Percentiles rank a stretch among this genome's conserved stretches.
Conservation (phyloP, 1,140 invertebrate species). For the Zaprionus taronus region DNA sequence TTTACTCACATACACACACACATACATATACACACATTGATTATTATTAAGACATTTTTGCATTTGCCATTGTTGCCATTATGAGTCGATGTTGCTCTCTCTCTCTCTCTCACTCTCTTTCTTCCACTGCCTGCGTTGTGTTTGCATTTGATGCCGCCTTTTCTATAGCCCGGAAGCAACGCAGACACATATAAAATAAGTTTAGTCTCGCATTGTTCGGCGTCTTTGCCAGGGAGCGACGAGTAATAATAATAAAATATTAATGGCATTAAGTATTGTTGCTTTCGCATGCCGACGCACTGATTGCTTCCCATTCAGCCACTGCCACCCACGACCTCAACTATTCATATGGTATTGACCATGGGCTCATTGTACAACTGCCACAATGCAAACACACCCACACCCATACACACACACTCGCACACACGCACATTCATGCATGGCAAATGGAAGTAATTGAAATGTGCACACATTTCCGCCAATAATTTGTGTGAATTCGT, state of each 20-base stretch:
- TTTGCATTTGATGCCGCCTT: slow-evolving; percentile 59
- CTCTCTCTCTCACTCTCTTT: slow-evolving; percentile 21
- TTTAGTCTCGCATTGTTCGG: slow-evolving; percentile 62
- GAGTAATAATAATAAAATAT: slow-evolving; percentile 76
- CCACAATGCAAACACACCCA: slow-evolving; percentile 3
- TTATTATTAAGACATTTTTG: slow-evolving; percentile 17
- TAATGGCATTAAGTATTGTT: slow-evolving; percentile 74
- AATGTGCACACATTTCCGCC: slow-evolving; percentile 71
- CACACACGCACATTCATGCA: background rate
- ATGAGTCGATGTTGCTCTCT: slow-evolving; percentile 5
- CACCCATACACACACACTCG: slow-evolving; percentile 1
- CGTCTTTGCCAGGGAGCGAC: slow-evolving; percentile 58
- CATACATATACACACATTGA: slow-evolving; percentile 20
- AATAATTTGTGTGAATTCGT: slow-evolving; percentile 61
- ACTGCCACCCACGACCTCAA: slow-evolving; percentile 24
- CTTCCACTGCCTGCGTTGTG: slow-evolving; percentile 21
- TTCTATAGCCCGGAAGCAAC: slow-evolving; percentile 61
- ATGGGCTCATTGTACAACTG: background rate
- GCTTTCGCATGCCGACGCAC: slow-evolving; percentile 28
- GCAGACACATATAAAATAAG: slow-evolving; percentile 38
- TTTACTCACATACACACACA: slow-evolving; percentile 10
- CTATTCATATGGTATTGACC: slow-evolving; percentile 28
- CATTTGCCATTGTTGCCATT: slow-evolving; percentile 53
- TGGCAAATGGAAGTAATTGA: slow-evolving; percentile 35
- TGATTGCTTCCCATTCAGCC: slow-evolving; percentile 35